Evolutionary conservation across 2,113 vertebrate species (phyloP).

Genomic region (Pagrus major): DNA sequence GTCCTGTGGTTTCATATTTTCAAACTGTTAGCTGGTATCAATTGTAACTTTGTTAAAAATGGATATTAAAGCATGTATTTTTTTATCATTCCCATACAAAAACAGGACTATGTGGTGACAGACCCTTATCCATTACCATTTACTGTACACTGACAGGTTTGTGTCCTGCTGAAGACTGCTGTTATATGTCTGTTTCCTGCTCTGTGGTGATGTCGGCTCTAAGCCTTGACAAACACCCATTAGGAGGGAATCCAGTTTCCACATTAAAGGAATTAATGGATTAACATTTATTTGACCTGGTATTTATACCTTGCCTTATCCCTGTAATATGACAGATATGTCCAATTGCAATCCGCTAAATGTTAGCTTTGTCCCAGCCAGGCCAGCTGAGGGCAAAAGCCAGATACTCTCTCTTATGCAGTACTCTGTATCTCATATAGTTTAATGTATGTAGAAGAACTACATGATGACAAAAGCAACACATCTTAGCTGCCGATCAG

Average conservation of each 20-base stretch:
- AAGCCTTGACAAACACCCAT: constrained; percentile 59
- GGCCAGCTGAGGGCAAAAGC: constrained; percentile 1
- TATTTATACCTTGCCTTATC: not conserved
- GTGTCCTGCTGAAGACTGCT: not conserved
- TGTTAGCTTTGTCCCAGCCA: not conserved
- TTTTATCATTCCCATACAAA: not conserved
- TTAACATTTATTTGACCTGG: constrained; percentile 60
- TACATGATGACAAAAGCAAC: not conserved
- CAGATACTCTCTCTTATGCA: not conserved
- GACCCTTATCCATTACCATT: not conserved
- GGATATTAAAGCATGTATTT: not conserved
- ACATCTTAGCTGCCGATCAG: not conserved
- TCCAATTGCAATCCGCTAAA: constrained; percentile 6
- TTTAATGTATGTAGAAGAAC: not conserved
- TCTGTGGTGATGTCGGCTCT: constrained; percentile 8
- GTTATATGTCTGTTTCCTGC: constrained; percentile 24
- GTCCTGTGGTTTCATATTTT: no score
- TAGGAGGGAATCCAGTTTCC: constrained; percentile 67
- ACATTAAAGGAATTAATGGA: constrained; percentile 66
- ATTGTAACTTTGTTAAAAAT: not conserved
- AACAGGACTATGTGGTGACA: not conserved
- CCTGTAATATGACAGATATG: constrained; percentile 42
- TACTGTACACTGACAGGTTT: not conserved
- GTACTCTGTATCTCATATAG: not conserved
- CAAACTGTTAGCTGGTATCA: not conserved